These are phyloP conservation scores for Oreotrochilus melanogaster DNA, from an alignment of 2,113 vertebrate genomes.

Conservation along the genomic window DNA sequence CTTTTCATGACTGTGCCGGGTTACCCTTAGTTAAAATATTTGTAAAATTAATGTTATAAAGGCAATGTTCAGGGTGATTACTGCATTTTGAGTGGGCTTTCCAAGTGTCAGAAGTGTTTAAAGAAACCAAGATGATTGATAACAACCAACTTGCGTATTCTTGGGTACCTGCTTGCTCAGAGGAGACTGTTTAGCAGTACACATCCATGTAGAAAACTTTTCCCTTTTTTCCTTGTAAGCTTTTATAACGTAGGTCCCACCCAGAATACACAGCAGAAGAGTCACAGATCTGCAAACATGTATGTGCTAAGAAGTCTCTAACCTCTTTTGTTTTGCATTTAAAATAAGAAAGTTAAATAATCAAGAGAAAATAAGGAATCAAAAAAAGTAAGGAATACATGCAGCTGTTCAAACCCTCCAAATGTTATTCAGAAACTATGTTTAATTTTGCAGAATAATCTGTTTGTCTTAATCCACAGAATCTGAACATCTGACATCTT, in stretches of 20 bases:
- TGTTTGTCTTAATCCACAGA: not conserved
- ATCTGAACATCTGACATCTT: not conserved
- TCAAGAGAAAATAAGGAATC: not conserved
- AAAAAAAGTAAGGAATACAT: not conserved
- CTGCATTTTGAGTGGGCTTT: not conserved
- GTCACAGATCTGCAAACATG: not conserved
- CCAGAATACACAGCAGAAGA: not conserved
- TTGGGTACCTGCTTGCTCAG: not conserved
- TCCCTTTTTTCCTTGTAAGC: not conserved
- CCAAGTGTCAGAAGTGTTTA: not conserved
- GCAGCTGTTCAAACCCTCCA: not conserved
- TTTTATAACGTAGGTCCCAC: not conserved
- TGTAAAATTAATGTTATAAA: not conserved
- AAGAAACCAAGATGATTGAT: not conserved
- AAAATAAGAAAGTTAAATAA: not conserved
- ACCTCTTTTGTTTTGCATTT: not conserved
- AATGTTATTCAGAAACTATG: not conserved
- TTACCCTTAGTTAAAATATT: not conserved
- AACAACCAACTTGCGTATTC: not conserved
- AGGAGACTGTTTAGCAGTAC: not conserved
- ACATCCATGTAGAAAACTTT: not conserved
- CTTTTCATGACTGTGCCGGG: not conserved
- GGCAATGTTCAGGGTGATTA: not conserved
- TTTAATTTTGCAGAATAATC: conserved; percentile 36
- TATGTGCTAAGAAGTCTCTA: not conserved